Conservation (phyloP, 2,113 vertebrate species). For the Plectropomus leopardus region DNA sequence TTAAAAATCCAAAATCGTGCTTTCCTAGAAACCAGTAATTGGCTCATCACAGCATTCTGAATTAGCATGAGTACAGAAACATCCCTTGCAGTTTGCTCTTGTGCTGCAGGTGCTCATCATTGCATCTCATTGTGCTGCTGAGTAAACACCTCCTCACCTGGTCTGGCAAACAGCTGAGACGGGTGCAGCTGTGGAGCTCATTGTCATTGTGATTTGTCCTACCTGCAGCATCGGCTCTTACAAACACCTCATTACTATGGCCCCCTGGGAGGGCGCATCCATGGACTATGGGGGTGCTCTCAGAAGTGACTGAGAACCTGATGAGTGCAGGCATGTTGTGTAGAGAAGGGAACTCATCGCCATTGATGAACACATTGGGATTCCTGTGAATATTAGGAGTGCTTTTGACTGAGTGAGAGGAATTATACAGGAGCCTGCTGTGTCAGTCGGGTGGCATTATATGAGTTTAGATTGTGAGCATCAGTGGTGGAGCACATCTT, state of each 20-base stretch:
- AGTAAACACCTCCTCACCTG: constrained; percentile 7
- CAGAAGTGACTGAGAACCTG: too few species aligned
- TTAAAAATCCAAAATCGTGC: too few species aligned
- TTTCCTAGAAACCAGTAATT: too few species aligned
- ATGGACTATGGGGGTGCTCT: constrained; percentile 40
- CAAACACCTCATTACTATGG: constrained; percentile 45
- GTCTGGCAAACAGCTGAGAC: not conserved
- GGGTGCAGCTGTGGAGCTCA: constrained; percentile 14
- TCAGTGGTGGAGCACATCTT: constrained; percentile 31
- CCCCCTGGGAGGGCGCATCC: constrained; percentile 31
- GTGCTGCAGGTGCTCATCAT: constrained; percentile 35
- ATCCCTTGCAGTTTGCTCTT: not conserved
- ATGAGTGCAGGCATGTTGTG: constrained; percentile 4
- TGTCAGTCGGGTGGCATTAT: constrained; percentile 27
- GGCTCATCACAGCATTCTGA: not conserved
- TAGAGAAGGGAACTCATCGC: constrained; percentile 40
- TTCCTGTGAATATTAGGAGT: constrained; percentile 42
- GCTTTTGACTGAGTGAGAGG: constrained; percentile 32
- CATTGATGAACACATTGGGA: constrained; percentile 56
- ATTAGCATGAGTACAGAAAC: not conserved
- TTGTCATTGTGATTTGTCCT: constrained; percentile 19
- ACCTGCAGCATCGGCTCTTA: constrained; percentile 39
- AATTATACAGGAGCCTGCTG: constrained; percentile 23
- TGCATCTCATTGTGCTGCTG: constrained; percentile 14
- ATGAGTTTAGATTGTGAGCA: constrained; percentile 38